phyloP scores from a whole-genome alignment of 2,113 vertebrate species.

The Ailurus styani region DNA sequence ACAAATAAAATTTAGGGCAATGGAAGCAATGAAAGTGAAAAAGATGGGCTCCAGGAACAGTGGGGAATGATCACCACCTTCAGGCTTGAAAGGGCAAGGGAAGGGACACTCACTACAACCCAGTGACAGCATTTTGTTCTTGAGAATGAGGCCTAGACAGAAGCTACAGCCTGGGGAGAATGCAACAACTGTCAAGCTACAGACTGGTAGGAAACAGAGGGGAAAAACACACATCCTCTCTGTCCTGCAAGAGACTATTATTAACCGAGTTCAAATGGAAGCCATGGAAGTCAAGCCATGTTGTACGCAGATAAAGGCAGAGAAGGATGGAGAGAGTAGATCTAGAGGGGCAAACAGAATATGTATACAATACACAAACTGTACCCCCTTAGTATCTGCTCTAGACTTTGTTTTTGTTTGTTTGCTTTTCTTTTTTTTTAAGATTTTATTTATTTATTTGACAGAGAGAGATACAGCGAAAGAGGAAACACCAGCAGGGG shows the following conservation, averaged over 20 bases:
- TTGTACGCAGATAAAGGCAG: background rate
- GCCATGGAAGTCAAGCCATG: background rate
- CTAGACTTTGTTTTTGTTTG: background rate
- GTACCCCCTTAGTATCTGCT: background rate
- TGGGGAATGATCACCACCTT: background rate
- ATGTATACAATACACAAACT: background rate
- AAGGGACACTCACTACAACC: background rate
- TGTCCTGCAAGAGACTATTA: background rate
- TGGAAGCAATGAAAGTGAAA: background rate
- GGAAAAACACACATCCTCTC: background rate
- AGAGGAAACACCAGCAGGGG: no score
- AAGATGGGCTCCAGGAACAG: background rate
- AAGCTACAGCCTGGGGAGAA: background rate
- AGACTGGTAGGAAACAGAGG: background rate
- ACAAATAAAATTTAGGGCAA: background rate
- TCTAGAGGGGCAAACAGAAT: background rate
- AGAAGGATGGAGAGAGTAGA: background rate
- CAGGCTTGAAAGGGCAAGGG: background rate
- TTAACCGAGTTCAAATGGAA: background rate
- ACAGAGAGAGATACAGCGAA: no score
- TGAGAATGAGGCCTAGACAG: background rate
- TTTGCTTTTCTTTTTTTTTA: no score
- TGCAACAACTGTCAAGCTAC: accelerated
- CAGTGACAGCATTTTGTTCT: background rate
- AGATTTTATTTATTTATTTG: no score